phyloP scores from a whole-genome alignment of 2,113 vertebrate genomes.

The Synchiropus splendidus region DNA sequence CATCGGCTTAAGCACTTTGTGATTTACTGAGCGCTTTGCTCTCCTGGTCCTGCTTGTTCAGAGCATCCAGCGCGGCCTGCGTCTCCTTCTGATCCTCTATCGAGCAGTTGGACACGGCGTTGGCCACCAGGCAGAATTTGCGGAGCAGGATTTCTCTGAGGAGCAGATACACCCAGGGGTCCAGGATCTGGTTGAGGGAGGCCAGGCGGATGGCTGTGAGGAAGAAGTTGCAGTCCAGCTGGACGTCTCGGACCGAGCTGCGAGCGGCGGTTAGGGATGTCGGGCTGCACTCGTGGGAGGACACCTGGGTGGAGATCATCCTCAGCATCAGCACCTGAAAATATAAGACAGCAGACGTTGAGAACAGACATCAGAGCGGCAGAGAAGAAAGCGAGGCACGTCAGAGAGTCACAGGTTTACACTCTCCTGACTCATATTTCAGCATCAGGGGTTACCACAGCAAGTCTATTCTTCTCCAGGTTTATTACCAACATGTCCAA shows the following conservation, averaged over 20 bases:
- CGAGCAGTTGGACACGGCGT: constrained; percentile 79
- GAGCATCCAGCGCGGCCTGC: constrained; percentile 53
- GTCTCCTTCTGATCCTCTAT: constrained; percentile 64
- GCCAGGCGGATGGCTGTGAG: constrained; percentile 85
- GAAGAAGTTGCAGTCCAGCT: constrained; percentile 76
- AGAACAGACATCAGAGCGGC: too few relatives aligned
- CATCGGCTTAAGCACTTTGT: constrained; percentile 20
- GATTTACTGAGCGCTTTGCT: constrained; percentile 48
- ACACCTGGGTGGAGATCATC: constrained; percentile 74
- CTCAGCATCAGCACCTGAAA: constrained; percentile 85
- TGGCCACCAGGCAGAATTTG: constrained; percentile 82
- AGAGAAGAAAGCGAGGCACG: too few relatives aligned
- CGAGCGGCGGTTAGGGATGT: rapidly evolving
- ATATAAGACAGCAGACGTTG: too few relatives aligned
- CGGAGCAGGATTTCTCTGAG: constrained; percentile 84
- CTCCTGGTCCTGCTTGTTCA: constrained; percentile 59
- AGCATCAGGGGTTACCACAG: too few relatives aligned
- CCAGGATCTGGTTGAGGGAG: constrained; percentile 94
- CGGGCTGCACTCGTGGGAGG: constrained; percentile 71
- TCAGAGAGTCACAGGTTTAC: too few relatives aligned
- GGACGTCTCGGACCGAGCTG: constrained; percentile 27
- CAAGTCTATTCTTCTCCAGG: too few relatives aligned
- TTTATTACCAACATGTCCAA: too few relatives aligned
- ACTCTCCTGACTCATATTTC: too few relatives aligned
- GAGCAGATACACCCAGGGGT: constrained; percentile 96